A percentile compares a stretch with the other conserved stretches of the same genome.
phyloP scores from a whole-genome alignment of 2,888 invertebrate species.

The Nomada hirtipes region DNA sequence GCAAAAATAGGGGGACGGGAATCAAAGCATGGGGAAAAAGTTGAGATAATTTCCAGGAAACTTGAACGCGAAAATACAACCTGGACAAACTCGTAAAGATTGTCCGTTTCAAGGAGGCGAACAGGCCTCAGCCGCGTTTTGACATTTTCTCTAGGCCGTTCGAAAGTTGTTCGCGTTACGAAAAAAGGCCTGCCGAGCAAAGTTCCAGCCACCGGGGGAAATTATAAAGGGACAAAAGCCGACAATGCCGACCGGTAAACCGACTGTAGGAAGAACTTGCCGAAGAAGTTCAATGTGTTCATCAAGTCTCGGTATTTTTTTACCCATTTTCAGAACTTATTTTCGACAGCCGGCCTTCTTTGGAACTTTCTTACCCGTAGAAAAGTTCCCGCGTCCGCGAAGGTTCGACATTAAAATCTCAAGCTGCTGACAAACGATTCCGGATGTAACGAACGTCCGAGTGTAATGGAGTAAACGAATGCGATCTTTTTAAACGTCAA shows the following conservation, averaged over 20 bases:
- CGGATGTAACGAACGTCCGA: not conserved
- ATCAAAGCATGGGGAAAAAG: not conserved
- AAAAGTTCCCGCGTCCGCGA: not conserved
- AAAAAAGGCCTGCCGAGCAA: not conserved
- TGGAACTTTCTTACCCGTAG: not conserved
- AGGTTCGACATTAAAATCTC: not conserved
- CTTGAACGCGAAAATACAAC: not conserved
- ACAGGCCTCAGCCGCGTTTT: not conserved
- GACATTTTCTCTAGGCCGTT: not conserved
- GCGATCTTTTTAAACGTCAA: not conserved
- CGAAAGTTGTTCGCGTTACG: not conserved
- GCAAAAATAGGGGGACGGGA: not conserved
- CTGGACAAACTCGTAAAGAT: not conserved
- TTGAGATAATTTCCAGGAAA: not conserved
- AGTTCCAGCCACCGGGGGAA: not conserved
- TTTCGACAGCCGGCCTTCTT: not conserved
- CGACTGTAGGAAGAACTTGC: not conserved
- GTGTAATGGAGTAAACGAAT: not conserved
- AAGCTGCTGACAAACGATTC: constrained; percentile 28
- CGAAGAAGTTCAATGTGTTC: constrained; percentile 1
- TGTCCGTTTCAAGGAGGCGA: not conserved
- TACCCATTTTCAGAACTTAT: not conserved
- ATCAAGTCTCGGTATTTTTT: constrained; percentile 6
- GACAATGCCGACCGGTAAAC: constrained; percentile 3
- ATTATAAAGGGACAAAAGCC: constrained; percentile 23